Conservation (phyloP, 2,113 vertebrate species). For the Petromus typicus region DNA sequence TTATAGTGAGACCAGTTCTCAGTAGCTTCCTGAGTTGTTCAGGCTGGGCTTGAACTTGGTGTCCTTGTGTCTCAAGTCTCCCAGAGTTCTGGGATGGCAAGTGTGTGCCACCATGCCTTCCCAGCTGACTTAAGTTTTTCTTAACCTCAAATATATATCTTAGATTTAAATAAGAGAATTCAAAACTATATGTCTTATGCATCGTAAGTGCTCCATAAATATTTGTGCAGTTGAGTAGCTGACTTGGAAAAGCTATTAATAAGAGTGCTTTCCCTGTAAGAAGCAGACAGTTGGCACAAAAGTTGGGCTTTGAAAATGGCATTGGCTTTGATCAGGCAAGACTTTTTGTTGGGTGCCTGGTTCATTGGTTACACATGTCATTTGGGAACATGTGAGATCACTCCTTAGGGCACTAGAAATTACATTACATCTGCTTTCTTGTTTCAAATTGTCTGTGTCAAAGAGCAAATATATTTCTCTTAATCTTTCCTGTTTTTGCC, state of each 20-base stretch:
- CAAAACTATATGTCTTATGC: not conserved
- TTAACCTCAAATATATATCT: not conserved
- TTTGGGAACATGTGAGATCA: not conserved
- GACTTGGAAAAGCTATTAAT: not conserved
- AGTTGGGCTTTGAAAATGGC: not conserved
- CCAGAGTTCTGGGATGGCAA: not conserved
- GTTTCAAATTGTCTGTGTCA: not conserved
- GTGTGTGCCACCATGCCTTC: not conserved
- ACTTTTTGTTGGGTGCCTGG: not conserved
- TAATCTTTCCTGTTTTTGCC: not conserved
- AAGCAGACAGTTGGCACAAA: not conserved
- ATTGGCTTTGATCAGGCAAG: not conserved
- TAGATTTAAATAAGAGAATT: constrained; percentile 26
- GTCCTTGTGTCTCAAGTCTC: not conserved
- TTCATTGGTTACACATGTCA: not conserved
- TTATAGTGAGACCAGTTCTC: not conserved
- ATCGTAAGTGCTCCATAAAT: not conserved
- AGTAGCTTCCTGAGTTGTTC: not conserved
- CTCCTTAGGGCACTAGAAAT: not conserved
- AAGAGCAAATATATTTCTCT: not conserved
- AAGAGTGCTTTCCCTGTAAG: not conserved
- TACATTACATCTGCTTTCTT: not conserved
- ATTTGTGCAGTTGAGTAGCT: not conserved
- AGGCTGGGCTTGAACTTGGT: not conserved
- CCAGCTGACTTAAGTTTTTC: not conserved